phyloP scores from a whole-genome alignment of 2,113 vertebrate genomes.

The Entelurus aequoreus region DNA sequence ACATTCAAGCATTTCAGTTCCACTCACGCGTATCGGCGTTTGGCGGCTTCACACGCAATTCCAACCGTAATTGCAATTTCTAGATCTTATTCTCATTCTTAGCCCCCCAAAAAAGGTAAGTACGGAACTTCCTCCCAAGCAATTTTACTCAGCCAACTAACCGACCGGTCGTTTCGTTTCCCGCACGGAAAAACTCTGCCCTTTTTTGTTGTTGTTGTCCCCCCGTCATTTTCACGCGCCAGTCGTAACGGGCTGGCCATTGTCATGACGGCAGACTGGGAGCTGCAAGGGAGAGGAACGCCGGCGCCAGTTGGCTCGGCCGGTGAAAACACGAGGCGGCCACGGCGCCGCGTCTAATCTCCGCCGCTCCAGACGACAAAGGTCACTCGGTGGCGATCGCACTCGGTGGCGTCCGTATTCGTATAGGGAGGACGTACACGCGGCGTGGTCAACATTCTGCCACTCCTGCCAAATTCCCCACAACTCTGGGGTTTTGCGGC shows the following conservation, averaged over 20 bases:
- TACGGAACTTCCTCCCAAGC: too few species aligned
- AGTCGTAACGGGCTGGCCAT: constrained; percentile 64
- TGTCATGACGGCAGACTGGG: constrained; percentile 69
- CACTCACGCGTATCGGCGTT: too few species aligned
- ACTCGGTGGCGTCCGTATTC: constrained; percentile 43
- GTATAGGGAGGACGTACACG: too few species aligned
- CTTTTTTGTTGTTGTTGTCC: constrained; percentile 21
- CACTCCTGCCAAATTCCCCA: background rate
- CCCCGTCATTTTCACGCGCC: constrained; percentile 57
- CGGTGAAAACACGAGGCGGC: constrained; percentile 72
- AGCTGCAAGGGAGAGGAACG: constrained; percentile 54
- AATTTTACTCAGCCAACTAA: too few species aligned
- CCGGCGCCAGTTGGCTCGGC: constrained; percentile 71
- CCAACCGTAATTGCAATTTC: too few species aligned
- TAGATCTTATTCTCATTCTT: too few species aligned
- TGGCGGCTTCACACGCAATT: too few species aligned
- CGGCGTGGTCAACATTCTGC: too few species aligned
- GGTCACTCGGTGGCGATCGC: constrained; percentile 60
- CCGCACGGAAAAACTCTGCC: constrained; percentile 40
- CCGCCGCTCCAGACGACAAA: constrained; percentile 65
- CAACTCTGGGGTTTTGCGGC: too few species aligned
- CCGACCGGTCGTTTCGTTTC: constrained; percentile 6
- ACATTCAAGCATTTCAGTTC: too few species aligned
- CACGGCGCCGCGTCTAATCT: constrained; percentile 68
- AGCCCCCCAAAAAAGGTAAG: too few species aligned